Evolutionary conservation across 1,140 invertebrate species (phyloP), one percentile per base, ranked within the genome.

Genomic region (Micrasema longulum): DNA sequence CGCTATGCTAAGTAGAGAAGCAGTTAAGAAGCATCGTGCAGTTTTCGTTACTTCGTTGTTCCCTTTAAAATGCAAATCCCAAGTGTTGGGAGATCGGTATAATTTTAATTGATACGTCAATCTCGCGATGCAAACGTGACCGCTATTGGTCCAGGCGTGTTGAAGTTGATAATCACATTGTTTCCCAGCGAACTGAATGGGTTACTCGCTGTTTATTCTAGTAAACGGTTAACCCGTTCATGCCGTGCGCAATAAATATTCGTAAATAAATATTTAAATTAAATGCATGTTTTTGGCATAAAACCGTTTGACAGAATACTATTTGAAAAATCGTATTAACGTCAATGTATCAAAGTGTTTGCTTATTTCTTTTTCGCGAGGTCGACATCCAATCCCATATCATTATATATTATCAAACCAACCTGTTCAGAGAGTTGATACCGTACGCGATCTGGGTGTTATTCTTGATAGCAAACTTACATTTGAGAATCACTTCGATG

Each of bases 61-160:
- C 22, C 22, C 45, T 47, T 64, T 16, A 16, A 64, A 64, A 47
- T 64, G 62, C 43, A 64, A 64, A 64, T 64, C 31, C 47, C 26
- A 48, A 48, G 55, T 60, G 55, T 48, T 31, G 62, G 43, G 62
- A 64, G 18, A 64, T 64, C 43, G 16, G 62, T 64, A 64, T 48
- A 64, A 64, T 47, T 64, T 64, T 47, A 64, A 64, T 47, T 47
- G 62, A 64, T 43, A 64, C 62, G 62, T 64, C 62, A 64, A 64
- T 64, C 62, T 18, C 2, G 41, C 22, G 43, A 63, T 47, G 14
- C 31, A 64, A 47, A 47, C 62, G 62, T 64, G 62, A 64, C 62
- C 31, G 62, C 41, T 18, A 64, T 47, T 48, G 62, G 45, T 48
- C 41, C 4, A 31, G 41, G 43, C 41, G 62, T 48, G 62, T 35